phyloP scores from a whole-genome alignment of 2,888 invertebrate genomes.

The Stegophylla sp. region DNA sequence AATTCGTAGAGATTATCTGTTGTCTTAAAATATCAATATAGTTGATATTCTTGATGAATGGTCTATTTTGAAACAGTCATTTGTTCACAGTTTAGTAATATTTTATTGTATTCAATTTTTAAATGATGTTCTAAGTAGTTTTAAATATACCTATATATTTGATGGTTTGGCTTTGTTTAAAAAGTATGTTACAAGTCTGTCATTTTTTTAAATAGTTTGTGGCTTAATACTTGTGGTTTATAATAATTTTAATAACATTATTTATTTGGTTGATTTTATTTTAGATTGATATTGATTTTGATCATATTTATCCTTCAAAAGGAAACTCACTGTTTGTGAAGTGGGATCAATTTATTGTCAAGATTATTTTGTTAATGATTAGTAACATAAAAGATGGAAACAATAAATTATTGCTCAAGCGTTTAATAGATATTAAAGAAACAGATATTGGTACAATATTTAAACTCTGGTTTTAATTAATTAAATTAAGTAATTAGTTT shows the following conservation, averaged over 20 bases:
- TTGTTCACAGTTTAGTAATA: constrained; percentile 20
- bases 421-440: constrained; percentile 9
- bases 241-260: background rate
- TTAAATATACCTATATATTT: background rate
- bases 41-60: constrained; percentile 25
- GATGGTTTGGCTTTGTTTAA: background rate
- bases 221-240: background rate
- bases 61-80: constrained; percentile 15
- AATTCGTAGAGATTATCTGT: constrained; percentile 21
- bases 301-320: constrained; percentile 29
- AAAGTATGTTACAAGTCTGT: background rate
- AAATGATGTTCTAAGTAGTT: background rate
- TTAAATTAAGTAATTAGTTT: constrained; percentile 3
- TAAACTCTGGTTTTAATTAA: background rate
- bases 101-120: background rate
- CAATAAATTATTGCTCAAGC: background rate
- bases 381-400: background rate
- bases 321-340: constrained; percentile 2
- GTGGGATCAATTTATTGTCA: constrained; percentile 2
- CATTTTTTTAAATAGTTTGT: background rate
- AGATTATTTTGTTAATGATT: constrained; percentile 13
- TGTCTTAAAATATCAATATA: constrained; percentile 2
- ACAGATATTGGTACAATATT: constrained; percentile 1
- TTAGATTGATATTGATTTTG: constrained; percentile 42
- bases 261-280: constrained; percentile 17